phyloP scores from a whole-genome alignment of 2,888 invertebrate genomes.

The Sinhomidia bicolor region DNA sequence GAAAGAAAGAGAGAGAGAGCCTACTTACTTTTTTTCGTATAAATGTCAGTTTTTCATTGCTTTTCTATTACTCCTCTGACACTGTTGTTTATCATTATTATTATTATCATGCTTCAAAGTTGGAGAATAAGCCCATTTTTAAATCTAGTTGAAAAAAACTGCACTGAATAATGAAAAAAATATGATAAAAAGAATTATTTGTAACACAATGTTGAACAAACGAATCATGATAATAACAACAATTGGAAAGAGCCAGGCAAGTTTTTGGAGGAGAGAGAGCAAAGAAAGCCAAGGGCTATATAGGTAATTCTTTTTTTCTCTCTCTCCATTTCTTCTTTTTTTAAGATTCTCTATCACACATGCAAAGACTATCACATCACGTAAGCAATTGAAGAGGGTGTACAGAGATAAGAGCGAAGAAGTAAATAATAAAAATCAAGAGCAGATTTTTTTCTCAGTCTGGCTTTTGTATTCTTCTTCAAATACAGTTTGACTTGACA shows the following conservation, averaged over 20 bases:
- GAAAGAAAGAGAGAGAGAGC: too few relatives aligned
- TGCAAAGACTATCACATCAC: slow-evolving; percentile 27
- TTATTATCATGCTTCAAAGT: slow-evolving; percentile 13
- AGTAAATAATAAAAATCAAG: slow-evolving; percentile 23
- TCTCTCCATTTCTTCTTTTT: not conserved
- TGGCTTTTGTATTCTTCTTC: slow-evolving; percentile 15
- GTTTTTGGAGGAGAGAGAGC: not conserved
- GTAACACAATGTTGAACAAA: not conserved
- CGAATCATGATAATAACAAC: not conserved
- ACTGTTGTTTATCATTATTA: not conserved
- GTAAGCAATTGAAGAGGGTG: not conserved
- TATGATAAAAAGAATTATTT: too few relatives aligned
- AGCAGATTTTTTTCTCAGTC: slow-evolving; percentile 10
- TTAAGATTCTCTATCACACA: slow-evolving; percentile 18
- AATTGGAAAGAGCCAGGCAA: not conserved
- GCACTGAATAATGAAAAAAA: too few relatives aligned
- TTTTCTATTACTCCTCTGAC: not conserved
- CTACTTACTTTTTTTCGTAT: too few relatives aligned
- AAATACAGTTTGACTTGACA: slow-evolving; percentile 41
- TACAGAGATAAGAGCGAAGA: not conserved
- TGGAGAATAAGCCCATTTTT: not conserved
- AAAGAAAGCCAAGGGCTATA: slow-evolving; percentile 41
- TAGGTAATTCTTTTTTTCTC: not conserved
- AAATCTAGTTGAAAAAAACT: not conserved
- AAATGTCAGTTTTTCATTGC: not conserved